Base-by-base conservation (phyloP, 1,140 invertebrate species). In the Drosophila ogumai region DNA sequence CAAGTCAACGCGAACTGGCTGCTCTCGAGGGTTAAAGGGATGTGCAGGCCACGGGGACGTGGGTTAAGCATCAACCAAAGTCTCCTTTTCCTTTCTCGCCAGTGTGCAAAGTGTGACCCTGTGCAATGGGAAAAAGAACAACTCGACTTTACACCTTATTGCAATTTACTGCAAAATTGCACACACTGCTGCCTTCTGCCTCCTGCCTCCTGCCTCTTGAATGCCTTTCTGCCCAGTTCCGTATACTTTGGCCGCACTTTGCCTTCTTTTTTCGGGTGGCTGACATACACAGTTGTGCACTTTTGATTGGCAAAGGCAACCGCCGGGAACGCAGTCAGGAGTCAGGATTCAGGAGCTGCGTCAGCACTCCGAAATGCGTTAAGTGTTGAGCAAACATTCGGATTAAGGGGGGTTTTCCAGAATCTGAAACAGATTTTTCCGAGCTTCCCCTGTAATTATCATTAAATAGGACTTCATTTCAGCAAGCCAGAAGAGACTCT, bases 101-200 rank as follows among this genome's bases (percentile, higher is more conserved):
- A 32, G 41, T 61, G 58, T 65, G 72, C 34, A 44, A 49, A 38
- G 72, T 61, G 49, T 50, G 69, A 61, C 57, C 34, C 49, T 63
- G 60, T 36, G 50, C 46, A 66, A 32, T 52, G 54, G 41, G 15
- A 64, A 66, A 57, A 69, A 38, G 44, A 59, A 44, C 79, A 86
- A 67, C 82, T 86, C 80, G 84, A 85, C 85, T 90, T 88, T 74
- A 84, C 84, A 81, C 84, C 84, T 88, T 88, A 76, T 80, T 84
- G 85, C 84, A 84, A 90, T 90, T 88, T 90, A 81, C 65, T 90
- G 77, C 77, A 57, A 88, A 90, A 88, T 81, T 84, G 80, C 81
- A 78, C 44, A 79, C 75, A 49, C 58, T 79, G 66, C 75, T 59
- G 43, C 17, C 17, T 44, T 12, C 50, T 75, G 47, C 46, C 46